Evolutionary conservation across 1,140 invertebrate species (phyloP), one percentile per base, ranked within the genome.

Genomic region (Cotesia typhae): DNA sequence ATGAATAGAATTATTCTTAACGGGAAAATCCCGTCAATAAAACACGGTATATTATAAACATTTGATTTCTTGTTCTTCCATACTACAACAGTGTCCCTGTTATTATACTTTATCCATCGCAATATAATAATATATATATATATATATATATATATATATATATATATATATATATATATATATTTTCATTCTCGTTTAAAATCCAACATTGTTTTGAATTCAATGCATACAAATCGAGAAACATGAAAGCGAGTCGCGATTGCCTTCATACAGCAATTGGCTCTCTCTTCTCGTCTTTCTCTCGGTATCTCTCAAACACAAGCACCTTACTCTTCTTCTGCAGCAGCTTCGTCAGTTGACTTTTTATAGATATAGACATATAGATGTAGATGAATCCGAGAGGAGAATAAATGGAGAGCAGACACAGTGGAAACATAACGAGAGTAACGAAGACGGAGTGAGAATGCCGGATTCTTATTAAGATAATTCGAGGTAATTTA

Each of bases 401-500:
- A 47, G 41, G 10, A 47, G 6, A 47, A 7, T 10, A 6, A 47
- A 10, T 9, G 41, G 10, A 10, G 10, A 10, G 10, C 6, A 47
- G 41, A 47, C 6, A 47, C 9, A 47, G 3, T 9, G 41, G 10
- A 6, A 47, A 47, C 10, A 47, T 47, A 6, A 47, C 41, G 41
- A 10, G 41, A 47, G 41, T 47, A 14, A 41, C 9, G 47, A 37
- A 47, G 67, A 59, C 37, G 36, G 59, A 9, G 38, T 67, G 68
- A 20, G 66, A 71, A 74, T 65, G 76, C 64, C 55, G 77, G 77
- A 78, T 78, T 59, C 77, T 78, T 76, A 78, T 78, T 78, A 78
- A 78, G 77, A 78, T 78, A 76, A 78, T 78, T 78, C 71, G 63
- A 72, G 71, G 65, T 78, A 76, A 76, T 78, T 76, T 76, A 76